phyloP scores from a whole-genome alignment of 2,113 vertebrate species.

The Anthoscopus minutus region DNA sequence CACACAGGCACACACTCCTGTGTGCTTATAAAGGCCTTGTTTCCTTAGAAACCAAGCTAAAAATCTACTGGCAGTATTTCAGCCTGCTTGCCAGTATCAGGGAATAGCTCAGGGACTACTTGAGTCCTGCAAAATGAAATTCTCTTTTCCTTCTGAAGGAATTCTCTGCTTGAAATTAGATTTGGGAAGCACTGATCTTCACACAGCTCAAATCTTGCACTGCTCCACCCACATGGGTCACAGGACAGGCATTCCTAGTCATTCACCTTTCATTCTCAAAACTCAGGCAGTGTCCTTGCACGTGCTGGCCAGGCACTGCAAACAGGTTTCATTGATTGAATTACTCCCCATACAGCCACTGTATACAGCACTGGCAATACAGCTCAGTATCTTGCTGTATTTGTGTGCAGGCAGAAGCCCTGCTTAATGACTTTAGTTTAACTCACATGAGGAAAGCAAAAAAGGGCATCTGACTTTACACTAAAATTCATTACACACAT shows the following conservation, averaged over 20 bases:
- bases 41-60: slow-evolving; percentile 63
- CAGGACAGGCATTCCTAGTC: background rate
- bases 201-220: accelerated
- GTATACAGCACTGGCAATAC: accelerated
- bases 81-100: slow-evolving; percentile 32
- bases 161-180: background rate
- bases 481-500: background rate
- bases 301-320: background rate
- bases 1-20: background rate
- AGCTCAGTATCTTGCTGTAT: background rate
- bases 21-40: slow-evolving; percentile 33
- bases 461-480: background rate
- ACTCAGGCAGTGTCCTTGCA: background rate
- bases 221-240: background rate
- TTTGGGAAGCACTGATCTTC: background rate
- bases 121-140: slow-evolving; percentile 36
- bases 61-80: slow-evolving; percentile 43
- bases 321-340: background rate
- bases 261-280: background rate
- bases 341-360: background rate
- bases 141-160: slow-evolving; percentile 22
- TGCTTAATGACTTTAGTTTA: background rate
- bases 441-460: background rate
- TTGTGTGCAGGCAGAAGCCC: background rate
- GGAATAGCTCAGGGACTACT: slow-evolving; percentile 31